phyloP scores from a whole-genome alignment of 2,888 invertebrate genomes.

The Choristoneura rosaceana region DNA sequence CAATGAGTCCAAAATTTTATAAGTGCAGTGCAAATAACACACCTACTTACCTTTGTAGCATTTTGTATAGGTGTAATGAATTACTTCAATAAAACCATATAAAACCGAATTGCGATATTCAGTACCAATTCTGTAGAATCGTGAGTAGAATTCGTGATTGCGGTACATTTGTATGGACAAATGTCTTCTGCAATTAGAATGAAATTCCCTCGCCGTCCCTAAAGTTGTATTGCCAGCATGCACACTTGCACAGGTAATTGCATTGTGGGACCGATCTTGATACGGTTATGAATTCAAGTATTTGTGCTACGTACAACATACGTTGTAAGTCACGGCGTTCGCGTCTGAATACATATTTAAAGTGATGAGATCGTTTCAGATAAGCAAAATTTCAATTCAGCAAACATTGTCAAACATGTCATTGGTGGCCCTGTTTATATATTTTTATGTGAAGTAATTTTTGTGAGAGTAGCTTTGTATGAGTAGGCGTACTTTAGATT shows the following conservation, averaged over 20 bases:
- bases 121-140: constrained; percentile 33
- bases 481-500: neutral
- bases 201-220: constrained; percentile 11
- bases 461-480: neutral
- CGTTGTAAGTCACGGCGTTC: constrained; percentile 4
- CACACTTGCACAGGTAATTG: constrained; percentile 14
- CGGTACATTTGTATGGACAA: constrained; percentile 23
- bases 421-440: neutral
- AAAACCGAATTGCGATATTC: constrained; percentile 30
- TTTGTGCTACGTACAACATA: constrained; percentile 5
- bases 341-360: constrained; percentile 7
- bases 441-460: neutral
- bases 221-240: constrained; percentile 6
- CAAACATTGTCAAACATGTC: neutral
- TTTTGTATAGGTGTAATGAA: constrained; percentile 22
- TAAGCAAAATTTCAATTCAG: constrained; percentile 12
- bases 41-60: neutral
- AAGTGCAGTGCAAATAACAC: too few species aligned
- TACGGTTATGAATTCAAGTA: constrained; percentile 15
- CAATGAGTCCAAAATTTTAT: too few species aligned
- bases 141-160: constrained; percentile 35
- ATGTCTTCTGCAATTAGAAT: constrained; percentile 26
- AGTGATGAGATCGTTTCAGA: constrained; percentile 11
- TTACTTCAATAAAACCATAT: constrained; percentile 29
- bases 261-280: constrained; percentile 24